Base-by-base conservation (phyloP, 2,113 vertebrate genomes). In the Periophthalmus modestus region DNA sequence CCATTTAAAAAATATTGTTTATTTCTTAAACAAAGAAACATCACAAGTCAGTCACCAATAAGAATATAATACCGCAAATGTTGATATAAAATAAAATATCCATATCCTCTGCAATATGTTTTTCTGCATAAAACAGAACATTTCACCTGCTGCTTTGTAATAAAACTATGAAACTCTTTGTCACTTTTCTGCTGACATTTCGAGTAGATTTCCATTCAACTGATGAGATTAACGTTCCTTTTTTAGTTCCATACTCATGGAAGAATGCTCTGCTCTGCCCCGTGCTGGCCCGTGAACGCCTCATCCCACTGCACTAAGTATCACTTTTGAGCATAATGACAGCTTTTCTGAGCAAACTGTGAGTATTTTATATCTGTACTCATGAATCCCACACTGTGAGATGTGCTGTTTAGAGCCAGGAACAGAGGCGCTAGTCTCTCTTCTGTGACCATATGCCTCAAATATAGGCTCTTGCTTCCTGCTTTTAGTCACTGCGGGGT, bases 241-340 rank as follows among this genome's bases (percentile, higher is more conserved):
- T 81, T 54, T 79, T 66, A 23, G 71, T 73, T 77, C 68, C 77
- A 78, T 80, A 75, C 77, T 71, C 65, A 80, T 67, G 81, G 68
- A 81, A 77, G 83, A 88, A 77, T 81, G 77, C 65, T 75, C 75
- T 79, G 78, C 48, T 75, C 65, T 78, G 80, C 85, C 72, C 72
- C 71, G 75, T 48, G 36, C 72, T 92, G 87, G 82, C 80, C 80
- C 16, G 72, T 68, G 70, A 85, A 85, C 66, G 12, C 71, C 74
- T 89, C 79, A 89, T 90, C 87, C 82, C 71, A 33, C 76, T 81
- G 74, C 67, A 71, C 82, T 85, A 90, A 90, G 73, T 83, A 86
- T 88, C 75, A 70, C 82, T 89, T 88, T 66, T 76, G 81, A 85
- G 63, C 36, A 75, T 90, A 89, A 91, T 90, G 75, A 89, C 80